These are phyloP conservation scores for Caracal caracal DNA, from an alignment of 2,113 vertebrate species.

Conservation along the genomic window DNA sequence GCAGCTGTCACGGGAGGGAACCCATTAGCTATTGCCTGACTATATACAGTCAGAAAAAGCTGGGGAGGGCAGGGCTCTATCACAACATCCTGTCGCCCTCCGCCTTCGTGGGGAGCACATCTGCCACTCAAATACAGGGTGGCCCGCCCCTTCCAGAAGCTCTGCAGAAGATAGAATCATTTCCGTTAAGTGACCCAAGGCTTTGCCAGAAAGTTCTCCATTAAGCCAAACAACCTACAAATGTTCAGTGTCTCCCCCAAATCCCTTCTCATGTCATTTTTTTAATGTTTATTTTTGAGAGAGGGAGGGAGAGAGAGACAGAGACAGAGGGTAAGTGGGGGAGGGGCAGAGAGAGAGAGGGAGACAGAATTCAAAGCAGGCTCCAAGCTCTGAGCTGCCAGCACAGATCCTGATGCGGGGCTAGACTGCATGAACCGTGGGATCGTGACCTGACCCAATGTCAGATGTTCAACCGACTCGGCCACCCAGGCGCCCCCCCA, in stretches of 20 bases:
- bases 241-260: background rate
- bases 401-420: too few species aligned
- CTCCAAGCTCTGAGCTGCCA: too few species aligned
- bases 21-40: background rate
- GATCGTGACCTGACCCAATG: too few species aligned
- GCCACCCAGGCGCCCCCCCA: background rate
- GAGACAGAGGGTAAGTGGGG: too few species aligned
- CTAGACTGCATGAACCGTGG: too few species aligned
- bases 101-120: background rate
- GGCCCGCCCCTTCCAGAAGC: background rate
- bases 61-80: background rate
- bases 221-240: background rate
- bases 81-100: accelerated
- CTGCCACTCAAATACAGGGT: background rate
- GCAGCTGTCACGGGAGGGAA: background rate
- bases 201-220: background rate
- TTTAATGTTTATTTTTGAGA: too few species aligned
- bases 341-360: too few species aligned
- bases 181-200: background rate
- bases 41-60: background rate
- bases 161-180: background rate
- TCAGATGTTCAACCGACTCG: too few species aligned
- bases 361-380: too few species aligned
- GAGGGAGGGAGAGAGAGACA: too few species aligned
- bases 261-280: background rate